Percentiles rank a stretch among this genome's conserved stretches.
These are phyloP conservation scores for Dasypogon diadema DNA, from an alignment of 2,888 invertebrate species.

Conservation along the genomic window DNA sequence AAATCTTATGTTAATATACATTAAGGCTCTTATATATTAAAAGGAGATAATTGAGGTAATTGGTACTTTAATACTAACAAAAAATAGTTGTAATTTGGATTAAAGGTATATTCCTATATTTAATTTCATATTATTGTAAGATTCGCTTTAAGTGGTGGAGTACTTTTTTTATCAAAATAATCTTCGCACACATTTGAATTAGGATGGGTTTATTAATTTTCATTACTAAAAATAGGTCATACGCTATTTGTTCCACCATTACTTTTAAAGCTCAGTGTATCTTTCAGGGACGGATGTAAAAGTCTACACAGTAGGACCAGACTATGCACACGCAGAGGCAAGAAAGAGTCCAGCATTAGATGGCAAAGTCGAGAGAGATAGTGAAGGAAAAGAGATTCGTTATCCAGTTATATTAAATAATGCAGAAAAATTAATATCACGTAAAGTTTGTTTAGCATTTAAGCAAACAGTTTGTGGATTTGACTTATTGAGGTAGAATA, in stretches of 20 bases:
- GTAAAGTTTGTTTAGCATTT: slow-evolving; percentile 96
- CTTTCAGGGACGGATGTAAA: slow-evolving; percentile 77
- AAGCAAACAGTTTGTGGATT: slow-evolving; percentile 99
- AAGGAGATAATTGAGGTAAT: no score
- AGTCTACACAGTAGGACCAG: slow-evolving; percentile 99
- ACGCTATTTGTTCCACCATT: slow-evolving; percentile 66
- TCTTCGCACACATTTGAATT: no score
- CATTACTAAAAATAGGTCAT: no score
- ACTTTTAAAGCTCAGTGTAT: slow-evolving; percentile 69
- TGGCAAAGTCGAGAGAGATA: slow-evolving; percentile 98
- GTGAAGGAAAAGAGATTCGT: slow-evolving; percentile 97
- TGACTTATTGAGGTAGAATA: slow-evolving; percentile 86
- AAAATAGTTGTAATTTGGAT: not conserved
- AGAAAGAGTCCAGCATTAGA: slow-evolving; percentile 98
- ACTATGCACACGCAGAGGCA: slow-evolving; percentile 99
- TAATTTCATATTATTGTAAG: no score
- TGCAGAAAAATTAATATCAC: slow-evolving; percentile 96
- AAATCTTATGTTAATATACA: no score
- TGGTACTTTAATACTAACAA: no score
- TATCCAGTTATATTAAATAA: slow-evolving; percentile 98
- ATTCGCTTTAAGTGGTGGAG: no score
- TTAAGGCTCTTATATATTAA: no score
- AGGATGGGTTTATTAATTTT: no score
- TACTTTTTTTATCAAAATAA: no score
- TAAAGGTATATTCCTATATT: not conserved